Conservation (phyloP, 1,140 invertebrate genomes). For the Homarus americanus region DNA sequence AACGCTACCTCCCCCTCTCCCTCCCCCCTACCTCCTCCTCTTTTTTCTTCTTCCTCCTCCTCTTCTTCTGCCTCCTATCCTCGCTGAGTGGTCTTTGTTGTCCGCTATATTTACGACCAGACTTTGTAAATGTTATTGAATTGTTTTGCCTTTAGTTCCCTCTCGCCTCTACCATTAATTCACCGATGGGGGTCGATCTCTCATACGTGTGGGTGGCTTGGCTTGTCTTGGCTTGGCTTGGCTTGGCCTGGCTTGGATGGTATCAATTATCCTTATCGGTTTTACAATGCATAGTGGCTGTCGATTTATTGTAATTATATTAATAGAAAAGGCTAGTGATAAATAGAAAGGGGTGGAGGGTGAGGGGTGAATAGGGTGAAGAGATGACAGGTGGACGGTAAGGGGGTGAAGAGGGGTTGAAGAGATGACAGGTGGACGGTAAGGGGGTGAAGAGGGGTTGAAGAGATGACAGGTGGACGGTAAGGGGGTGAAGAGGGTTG, state of each 20-base stretch:
- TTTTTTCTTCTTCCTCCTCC: not conserved
- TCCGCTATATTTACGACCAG: not conserved
- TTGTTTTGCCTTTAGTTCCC: slow-evolving; percentile 12
- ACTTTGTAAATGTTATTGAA: slow-evolving; percentile 29
- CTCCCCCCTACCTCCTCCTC: not conserved
- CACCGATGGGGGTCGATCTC: slow-evolving; percentile 20
- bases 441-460: too few relatives aligned
- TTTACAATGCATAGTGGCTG: slow-evolving; percentile 19
- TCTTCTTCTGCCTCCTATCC: not conserved
- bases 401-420: too few relatives aligned
- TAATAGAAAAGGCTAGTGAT: slow-evolving; percentile 43
- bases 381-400: too few relatives aligned
- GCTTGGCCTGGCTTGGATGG: too few relatives aligned
- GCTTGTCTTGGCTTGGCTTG: too few relatives aligned
- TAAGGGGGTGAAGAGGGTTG: too few relatives aligned
- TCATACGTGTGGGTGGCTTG: not conserved
- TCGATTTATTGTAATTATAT: slow-evolving; percentile 44
- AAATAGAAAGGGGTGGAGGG: not conserved
- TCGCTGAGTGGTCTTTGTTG: slow-evolving; percentile 27
- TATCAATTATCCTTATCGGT: not conserved
- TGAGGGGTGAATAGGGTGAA: not conserved
- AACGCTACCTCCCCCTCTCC: not conserved
- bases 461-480: too few relatives aligned
- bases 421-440: too few relatives aligned
- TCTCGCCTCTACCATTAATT: slow-evolving; percentile 34